Percentiles rank a stretch among this genome's conserved stretches.
Evolutionary conservation across 1,140 invertebrate genomes (phyloP).

Genomic region (Sarcophaga peregrina): DNA sequence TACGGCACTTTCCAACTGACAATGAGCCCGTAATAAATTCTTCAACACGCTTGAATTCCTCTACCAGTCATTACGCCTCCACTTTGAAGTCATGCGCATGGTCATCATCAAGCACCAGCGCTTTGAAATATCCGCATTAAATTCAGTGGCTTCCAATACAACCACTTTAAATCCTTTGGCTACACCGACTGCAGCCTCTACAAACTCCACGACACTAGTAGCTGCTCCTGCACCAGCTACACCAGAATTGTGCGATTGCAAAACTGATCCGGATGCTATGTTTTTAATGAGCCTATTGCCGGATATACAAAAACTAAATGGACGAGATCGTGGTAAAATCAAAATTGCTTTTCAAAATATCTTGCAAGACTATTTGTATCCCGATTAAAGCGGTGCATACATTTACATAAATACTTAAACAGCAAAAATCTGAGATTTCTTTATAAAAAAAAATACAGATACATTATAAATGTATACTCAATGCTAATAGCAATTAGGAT

Average conservation of each 20-base stretch:
- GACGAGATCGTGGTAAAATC: constrained; percentile 63
- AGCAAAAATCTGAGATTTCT: constrained; percentile 19
- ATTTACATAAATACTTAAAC: not conserved
- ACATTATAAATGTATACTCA: constrained; percentile 40
- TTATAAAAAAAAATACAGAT: constrained; percentile 28
- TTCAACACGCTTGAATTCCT: not conserved
- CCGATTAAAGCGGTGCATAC: constrained; percentile 49
- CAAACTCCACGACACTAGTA: not conserved
- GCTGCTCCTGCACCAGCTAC: not conserved
- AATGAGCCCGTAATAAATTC: constrained; percentile 32
- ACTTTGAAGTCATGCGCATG: constrained; percentile 43
- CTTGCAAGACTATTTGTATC: constrained; percentile 63
- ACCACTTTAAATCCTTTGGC: not conserved
- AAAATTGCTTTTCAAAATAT: constrained; percentile 65
- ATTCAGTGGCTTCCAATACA: not conserved
- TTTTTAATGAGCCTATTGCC: constrained; percentile 64
- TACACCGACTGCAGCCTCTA: not conserved
- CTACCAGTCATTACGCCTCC: not conserved
- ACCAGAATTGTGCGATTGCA: constrained; percentile 62
- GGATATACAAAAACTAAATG: constrained; percentile 63
- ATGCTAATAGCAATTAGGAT: constrained; percentile 36
- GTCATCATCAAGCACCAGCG: constrained; percentile 42
- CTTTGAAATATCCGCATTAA: constrained; percentile 15
- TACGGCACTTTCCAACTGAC: constrained; percentile 13
- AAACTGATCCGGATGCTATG: constrained; percentile 65